phyloP scores from a whole-genome alignment of 2,888 invertebrate species.

The Acanthacorydalis orientalis region DNA sequence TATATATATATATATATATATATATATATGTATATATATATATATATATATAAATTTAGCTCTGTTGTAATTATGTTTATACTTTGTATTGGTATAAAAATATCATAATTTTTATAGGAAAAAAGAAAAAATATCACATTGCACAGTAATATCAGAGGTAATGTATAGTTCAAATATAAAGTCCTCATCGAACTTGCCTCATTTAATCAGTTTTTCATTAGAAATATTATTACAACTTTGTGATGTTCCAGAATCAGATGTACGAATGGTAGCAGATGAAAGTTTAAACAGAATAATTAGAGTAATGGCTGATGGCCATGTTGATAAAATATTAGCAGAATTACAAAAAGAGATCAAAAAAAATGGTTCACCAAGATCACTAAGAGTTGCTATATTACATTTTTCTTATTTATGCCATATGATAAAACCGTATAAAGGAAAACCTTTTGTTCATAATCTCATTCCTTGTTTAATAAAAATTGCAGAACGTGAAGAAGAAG shows the following conservation, averaged over 20 bases:
- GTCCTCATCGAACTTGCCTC: conserved; percentile 40
- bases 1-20: too few relatives aligned
- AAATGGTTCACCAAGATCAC: conserved; percentile 50
- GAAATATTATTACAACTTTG: conserved; percentile 53
- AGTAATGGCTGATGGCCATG: conserved; percentile 45
- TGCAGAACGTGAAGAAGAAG: conserved; percentile 51
- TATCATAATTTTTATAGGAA: conserved; percentile 40
- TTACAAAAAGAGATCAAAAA: conserved; percentile 69
- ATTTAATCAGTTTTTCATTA: conserved; percentile 50
- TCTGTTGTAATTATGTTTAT: too few relatives aligned
- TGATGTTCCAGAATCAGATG: conserved; percentile 62
- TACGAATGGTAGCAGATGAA: conserved; percentile 67
- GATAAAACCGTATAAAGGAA: conserved; percentile 61
- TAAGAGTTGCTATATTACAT: conserved; percentile 58
- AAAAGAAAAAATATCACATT: conserved; percentile 60
- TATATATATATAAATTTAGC: too few relatives aligned
- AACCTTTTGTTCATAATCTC: conserved; percentile 58
- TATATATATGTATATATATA: too few relatives aligned
- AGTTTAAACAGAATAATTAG: conserved; percentile 63
- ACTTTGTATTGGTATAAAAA: too few relatives aligned
- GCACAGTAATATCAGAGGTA: conserved; percentile 54
- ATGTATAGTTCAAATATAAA: conserved; percentile 44
- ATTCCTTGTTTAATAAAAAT: conserved; percentile 58
- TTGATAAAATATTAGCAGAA: conserved; percentile 61
- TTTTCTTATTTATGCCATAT: conserved; percentile 60